Base-by-base conservation (phyloP, 2,888 invertebrate genomes). In the Pilophorus perplexus region DNA sequence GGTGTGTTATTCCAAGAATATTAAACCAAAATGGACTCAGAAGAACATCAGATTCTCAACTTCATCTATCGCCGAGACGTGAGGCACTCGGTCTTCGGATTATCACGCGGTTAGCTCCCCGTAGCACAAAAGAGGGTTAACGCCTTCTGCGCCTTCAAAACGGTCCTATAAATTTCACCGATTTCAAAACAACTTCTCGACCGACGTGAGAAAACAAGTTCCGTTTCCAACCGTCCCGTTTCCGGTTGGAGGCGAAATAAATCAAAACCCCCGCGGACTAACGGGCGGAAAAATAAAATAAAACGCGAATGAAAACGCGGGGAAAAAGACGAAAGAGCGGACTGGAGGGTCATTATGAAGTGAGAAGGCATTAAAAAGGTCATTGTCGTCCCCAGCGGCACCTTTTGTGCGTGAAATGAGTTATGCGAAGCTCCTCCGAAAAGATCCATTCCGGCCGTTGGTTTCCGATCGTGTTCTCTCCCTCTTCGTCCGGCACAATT, bases 381-480 rank as follows among this genome's bases (percentile, higher is more conserved):
- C 10, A 25, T 12, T 14, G 25, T 46, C 25, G 46, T 46, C 23
- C 22, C 22, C 22, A 25, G 25, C 46, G 46, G n/a, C 25, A 22
- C 22, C 25, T 25, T 25, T 46, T 46, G 46, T 46, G 23, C 46
- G n/a, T 22, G 23, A 25, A 46, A 46, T 46, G 46, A 46, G 46
- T 46, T 46, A 46, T 52, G 52, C 14, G 52, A 28, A 52, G 52
- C 18, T 52, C 52, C 52, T 52, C 28, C 52, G 25, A 52, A 25
- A 28, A 52, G 52, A 14, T n/a, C 52, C 52, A 52, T 52, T 52
- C 52, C 52, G 18, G 52, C 52, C 52, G 52, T 52, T 52, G 52
- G 64, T 46, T 62, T 64, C 38, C 64, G 64, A 46, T 64, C 64
- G 50, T 46, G 20, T 48, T 48, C 33, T 62, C 33, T 28, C n/a